Base-by-base conservation (phyloP, 2,113 vertebrate species). In the Merops nubicus region DNA sequence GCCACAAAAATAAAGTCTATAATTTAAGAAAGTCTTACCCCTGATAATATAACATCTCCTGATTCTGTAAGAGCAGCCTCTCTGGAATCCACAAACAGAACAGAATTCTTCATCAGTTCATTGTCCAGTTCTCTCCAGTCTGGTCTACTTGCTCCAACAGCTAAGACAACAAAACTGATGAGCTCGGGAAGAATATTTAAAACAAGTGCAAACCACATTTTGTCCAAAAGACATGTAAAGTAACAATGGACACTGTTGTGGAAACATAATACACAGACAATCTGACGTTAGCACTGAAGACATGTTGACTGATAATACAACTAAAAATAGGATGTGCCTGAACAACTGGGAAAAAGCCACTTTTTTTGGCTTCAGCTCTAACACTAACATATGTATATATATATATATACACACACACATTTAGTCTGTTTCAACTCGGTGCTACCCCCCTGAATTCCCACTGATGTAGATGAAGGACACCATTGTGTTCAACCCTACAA, bases 71-170 rank as follows among this genome's bases (percentile, higher is more conserved):
- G 77, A 5, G 98, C 99, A 15, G 98, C 99, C 29, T 99, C 99
- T 94, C 96, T 98, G 91, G 99, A 99, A 97, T 99, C 99, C 60
- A 98, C 98, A 8, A 99, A 99, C 38, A 99, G 98, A 88, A 99
- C 95, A 0, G 98, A 98, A 26, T 98, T 97, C 96, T 97, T 98
- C 99, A 99, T 99, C 91, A 99, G 67, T 28, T 73, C 96, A 31
- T 99, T 98, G 1, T 99, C 99, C 97, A 99, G 93, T 56, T 99
- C 99, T 76, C 99, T 97, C 99, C 99, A 99, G 96, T 99, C 96
- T 4, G 99, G 99, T 77, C 98, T 98, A 96, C 99, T 99, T 20
- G 99, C 99, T 45, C 99, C 99, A 13, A 99, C 93, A 6, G 99
- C 99, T 99, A 91, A 72, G 57, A 93, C 12, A 85, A 68, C 34